A percentile compares a stretch with the other conserved stretches of the same genome.
Evolutionary conservation across 2,113 vertebrate species (phyloP).

Genomic region (Hippoglossus stenolepis): DNA sequence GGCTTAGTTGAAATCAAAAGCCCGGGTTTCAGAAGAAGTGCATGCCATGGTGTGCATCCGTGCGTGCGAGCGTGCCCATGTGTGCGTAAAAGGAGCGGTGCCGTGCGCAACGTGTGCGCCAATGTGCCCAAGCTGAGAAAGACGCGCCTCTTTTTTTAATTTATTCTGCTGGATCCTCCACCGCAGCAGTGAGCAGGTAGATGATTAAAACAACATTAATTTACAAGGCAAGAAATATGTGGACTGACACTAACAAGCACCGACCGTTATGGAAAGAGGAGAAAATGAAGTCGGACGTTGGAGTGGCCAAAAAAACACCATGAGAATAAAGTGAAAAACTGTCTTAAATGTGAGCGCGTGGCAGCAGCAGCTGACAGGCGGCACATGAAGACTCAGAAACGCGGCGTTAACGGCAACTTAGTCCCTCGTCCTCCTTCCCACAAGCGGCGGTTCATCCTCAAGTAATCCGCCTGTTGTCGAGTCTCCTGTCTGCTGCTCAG

Average conservation of each 20-base stretch:
- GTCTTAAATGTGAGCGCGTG: conserved; percentile 29
- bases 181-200: conserved; percentile 1
- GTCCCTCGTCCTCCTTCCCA: conserved; percentile 41
- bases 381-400: background rate
- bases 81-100: conserved; percentile 45
- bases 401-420: conserved; percentile 34
- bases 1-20: background rate
- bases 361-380: conserved; percentile 33
- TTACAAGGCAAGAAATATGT: conserved; percentile 1
- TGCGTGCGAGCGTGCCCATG: conserved; percentile 11
- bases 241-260: too few species aligned
- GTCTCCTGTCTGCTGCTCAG: conserved; percentile 38
- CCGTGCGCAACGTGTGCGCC: conserved; percentile 40
- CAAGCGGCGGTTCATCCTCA: conserved; percentile 50
- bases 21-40: background rate
- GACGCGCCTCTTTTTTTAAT: conserved; percentile 15
- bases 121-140: conserved; percentile 4
- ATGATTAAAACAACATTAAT: background rate
- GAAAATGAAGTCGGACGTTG: background rate
- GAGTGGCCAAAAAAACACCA: conserved; percentile 19
- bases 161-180: conserved; percentile 17
- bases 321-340: conserved; percentile 22
- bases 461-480: conserved; percentile 47
- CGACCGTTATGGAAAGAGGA: too few species aligned
- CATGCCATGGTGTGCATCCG: background rate